Conservation (phyloP, 53 echinoderm and acorn worm genomes). For the Actinopyga echinites region DNA sequence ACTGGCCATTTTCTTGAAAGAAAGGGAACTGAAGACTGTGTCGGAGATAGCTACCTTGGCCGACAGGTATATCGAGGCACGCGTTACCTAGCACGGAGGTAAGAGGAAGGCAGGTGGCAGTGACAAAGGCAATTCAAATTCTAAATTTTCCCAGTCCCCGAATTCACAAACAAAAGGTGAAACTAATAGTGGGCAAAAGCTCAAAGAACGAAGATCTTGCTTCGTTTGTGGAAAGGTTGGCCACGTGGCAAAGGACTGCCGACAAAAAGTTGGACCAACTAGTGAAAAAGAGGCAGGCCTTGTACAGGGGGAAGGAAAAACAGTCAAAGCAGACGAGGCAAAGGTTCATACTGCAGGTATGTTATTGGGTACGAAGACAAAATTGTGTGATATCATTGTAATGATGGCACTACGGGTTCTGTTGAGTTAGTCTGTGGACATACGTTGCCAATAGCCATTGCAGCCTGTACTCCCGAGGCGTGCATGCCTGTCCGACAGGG, state of each 20-base stretch:
- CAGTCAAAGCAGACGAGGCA: no score
- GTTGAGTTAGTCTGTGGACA: no score
- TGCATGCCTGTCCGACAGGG: background rate
- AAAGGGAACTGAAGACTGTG: background rate
- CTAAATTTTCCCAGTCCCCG: no score
- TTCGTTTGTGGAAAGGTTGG: conserved; percentile 11
- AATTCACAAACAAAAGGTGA: background rate
- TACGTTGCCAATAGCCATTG: no score
- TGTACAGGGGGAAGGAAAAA: background rate
- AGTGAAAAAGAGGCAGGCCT: no score
- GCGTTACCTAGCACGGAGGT: background rate
- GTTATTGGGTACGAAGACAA: no score
- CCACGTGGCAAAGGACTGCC: conserved; percentile 4
- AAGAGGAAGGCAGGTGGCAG: background rate
- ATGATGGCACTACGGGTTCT: no score
- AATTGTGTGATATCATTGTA: no score
- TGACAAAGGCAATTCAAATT: no score
- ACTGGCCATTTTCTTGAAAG: conserved; percentile 9
- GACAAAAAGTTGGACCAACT: background rate
- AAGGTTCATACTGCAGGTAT: no score
- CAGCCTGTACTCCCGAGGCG: no score
- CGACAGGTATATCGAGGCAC: conserved; percentile 10
- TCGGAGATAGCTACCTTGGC: background rate
- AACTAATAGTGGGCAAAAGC: background rate
- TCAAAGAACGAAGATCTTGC: background rate